Conservation (phyloP, 2,113 vertebrate genomes). For the Lasiurus borealis region DNA sequence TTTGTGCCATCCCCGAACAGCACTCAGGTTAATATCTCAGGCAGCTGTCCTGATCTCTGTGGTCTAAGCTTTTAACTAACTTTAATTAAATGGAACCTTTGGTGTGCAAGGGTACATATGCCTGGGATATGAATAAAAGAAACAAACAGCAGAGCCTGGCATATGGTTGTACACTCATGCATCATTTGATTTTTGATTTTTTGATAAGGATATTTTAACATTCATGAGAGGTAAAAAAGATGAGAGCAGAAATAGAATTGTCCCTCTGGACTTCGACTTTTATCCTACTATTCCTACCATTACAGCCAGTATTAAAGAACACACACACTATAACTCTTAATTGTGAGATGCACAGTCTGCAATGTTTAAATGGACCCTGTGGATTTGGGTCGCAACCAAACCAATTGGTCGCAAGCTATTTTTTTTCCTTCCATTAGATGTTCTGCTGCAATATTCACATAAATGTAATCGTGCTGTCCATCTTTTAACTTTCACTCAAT, state of each 20-base stretch:
- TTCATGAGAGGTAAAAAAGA: constrained; percentile 81
- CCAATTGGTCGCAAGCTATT: constrained; percentile 87
- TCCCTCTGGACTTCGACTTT: constrained; percentile 84
- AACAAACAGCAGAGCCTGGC: constrained; percentile 81
- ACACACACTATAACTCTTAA: constrained; percentile 81
- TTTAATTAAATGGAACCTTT: constrained; percentile 87
- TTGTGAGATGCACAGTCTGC: constrained; percentile 85
- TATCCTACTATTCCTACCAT: constrained; percentile 76
- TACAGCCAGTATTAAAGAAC: constrained; percentile 70
- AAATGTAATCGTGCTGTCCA: constrained; percentile 89
- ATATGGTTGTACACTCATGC: constrained; percentile 80
- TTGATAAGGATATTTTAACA: constrained; percentile 82
- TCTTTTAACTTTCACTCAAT: constrained; percentile 92
- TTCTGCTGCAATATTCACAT: constrained; percentile 89
- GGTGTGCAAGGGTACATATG: constrained; percentile 81
- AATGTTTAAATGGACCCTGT: constrained; percentile 88
- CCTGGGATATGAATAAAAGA: constrained; percentile 85
- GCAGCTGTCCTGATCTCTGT: constrained; percentile 84
- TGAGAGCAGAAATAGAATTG: constrained; percentile 79
- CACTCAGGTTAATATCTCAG: constrained; percentile 78
- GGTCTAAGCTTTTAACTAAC: constrained; percentile 86
- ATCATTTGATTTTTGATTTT: constrained; percentile 79
- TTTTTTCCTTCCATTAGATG: constrained; percentile 87
- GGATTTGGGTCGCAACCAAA: constrained; percentile 87
- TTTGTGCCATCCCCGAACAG: constrained; percentile 65